phyloP scores from a whole-genome alignment of 1,140 invertebrate species.

The Diprion similis region DNA sequence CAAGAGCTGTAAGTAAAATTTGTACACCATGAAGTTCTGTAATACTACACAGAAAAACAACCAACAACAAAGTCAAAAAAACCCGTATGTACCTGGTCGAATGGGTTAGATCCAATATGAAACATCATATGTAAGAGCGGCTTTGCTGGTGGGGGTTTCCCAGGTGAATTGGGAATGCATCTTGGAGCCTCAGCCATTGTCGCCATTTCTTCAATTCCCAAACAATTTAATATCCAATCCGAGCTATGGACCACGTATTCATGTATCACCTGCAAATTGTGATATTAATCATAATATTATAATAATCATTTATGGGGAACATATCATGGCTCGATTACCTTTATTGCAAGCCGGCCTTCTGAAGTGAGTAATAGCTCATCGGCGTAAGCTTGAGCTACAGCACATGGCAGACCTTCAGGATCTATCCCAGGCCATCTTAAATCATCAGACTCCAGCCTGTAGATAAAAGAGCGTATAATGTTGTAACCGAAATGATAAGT shows the following conservation, averaged over 20 bases:
- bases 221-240: constrained; percentile 69
- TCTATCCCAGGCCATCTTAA: constrained; percentile 17
- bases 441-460: constrained; percentile 31
- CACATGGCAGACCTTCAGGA: constrained; percentile 38
- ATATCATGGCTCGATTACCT: constrained; percentile 37
- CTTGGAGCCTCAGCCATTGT: constrained; percentile 35
- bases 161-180: constrained; percentile 46
- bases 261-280: constrained; percentile 65
- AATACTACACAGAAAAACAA: constrained; percentile 9
- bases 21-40: background rate
- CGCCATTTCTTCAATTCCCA: constrained; percentile 57
- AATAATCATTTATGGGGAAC: too few species aligned
- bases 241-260: constrained; percentile 72
- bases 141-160: constrained; percentile 61
- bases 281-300: constrained; percentile 12
- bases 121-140: constrained; percentile 77
- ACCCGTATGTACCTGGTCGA: constrained; percentile 69
- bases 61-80: background rate
- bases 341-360: constrained; percentile 55
- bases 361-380: constrained; percentile 56
- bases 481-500: too few species aligned
- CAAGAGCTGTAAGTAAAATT: constrained; percentile 39
- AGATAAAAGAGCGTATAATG: constrained; percentile 4
- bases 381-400: constrained; percentile 51
- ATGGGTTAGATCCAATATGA: constrained; percentile 72